A percentile compares a stretch with the other conserved stretches of the same genome.
These are phyloP conservation scores for Cynaeus angustus DNA, from an alignment of 2,888 invertebrate species.

Conservation along the genomic window DNA sequence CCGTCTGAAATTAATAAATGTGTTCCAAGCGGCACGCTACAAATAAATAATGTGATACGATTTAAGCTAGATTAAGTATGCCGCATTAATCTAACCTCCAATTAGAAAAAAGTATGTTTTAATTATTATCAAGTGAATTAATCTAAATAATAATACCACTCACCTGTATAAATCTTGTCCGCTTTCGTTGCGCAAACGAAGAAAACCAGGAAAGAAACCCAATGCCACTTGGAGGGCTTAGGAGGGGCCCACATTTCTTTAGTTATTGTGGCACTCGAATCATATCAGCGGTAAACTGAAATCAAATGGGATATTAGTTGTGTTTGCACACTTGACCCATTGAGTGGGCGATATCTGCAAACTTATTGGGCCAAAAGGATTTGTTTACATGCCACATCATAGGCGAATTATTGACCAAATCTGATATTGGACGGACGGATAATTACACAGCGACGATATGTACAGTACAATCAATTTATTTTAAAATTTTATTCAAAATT, in stretches of 20 bases:
- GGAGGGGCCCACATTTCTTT: slow-evolving; percentile 28
- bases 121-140: slow-evolving; percentile 45
- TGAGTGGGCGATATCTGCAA: slow-evolving; percentile 23
- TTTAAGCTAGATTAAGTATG: slow-evolving; percentile 13
- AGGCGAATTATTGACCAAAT: slow-evolving; percentile 16
- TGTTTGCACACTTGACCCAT: slow-evolving; percentile 28
- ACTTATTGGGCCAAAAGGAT: slow-evolving; percentile 31
- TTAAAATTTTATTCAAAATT: neutral
- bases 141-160: slow-evolving; percentile 45
- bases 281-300: slow-evolving; percentile 17
- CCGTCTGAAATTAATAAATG: slow-evolving; percentile 7
- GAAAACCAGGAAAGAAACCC: slow-evolving; percentile 32
- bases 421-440: neutral
- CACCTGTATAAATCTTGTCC: slow-evolving; percentile 43
- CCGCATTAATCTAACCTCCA: slow-evolving; percentile 29
- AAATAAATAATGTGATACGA: slow-evolving; percentile 20
- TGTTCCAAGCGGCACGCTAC: slow-evolving; percentile 5
- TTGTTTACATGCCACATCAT: slow-evolving; percentile 31
- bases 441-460: neutral
- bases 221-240: slow-evolving; percentile 28
- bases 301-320: slow-evolving; percentile 29
- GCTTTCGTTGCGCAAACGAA: slow-evolving; percentile 39
- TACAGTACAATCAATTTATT: neutral
- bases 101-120: slow-evolving; percentile 30
- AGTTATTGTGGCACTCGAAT: slow-evolving; percentile 3